Evolutionary conservation across 2,797 vertebrate species (phyloP).

Genomic region (Takifugu ocellatus): DNA sequence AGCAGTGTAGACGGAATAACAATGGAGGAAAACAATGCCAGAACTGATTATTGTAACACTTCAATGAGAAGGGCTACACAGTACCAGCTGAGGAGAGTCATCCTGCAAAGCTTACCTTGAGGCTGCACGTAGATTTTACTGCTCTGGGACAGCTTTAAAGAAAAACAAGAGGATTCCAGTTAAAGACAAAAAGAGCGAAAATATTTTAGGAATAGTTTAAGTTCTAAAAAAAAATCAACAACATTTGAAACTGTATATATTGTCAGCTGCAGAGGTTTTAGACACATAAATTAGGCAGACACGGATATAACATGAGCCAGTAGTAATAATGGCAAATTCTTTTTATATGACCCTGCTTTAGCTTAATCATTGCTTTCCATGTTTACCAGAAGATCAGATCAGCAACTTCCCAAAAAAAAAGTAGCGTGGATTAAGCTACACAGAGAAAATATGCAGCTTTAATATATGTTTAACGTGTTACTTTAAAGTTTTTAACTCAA

Average conservation of each 20-base stretch:
- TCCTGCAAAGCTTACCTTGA: conserved; percentile 83
- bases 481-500: conserved; percentile 6
- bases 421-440: background rate
- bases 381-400: too few species aligned
- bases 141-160: conserved; percentile 77
- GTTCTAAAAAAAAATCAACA: background rate
- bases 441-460: background rate
- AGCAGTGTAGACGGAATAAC: conserved; percentile 39
- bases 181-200: conserved; percentile 16
- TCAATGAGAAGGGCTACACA: conserved; percentile 36
- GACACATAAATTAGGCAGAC: too few species aligned
- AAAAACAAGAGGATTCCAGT: conserved; percentile 12
- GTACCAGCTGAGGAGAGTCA: conserved; percentile 20
- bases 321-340: too few species aligned
- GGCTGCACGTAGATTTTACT: conserved; percentile 86
- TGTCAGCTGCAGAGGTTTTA: background rate
- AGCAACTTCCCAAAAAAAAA: background rate
- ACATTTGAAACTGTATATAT: background rate
- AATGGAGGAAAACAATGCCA: conserved; percentile 43
- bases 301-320: too few species aligned
- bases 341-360: too few species aligned
- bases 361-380: too few species aligned
- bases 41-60: conserved; percentile 53
- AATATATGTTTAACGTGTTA: background rate
- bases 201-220: background rate